Evolutionary conservation across 1,140 invertebrate genomes (phyloP), one percentile per base, ranked within the genome.

Genomic region (Drosophila carrolli): DNA sequence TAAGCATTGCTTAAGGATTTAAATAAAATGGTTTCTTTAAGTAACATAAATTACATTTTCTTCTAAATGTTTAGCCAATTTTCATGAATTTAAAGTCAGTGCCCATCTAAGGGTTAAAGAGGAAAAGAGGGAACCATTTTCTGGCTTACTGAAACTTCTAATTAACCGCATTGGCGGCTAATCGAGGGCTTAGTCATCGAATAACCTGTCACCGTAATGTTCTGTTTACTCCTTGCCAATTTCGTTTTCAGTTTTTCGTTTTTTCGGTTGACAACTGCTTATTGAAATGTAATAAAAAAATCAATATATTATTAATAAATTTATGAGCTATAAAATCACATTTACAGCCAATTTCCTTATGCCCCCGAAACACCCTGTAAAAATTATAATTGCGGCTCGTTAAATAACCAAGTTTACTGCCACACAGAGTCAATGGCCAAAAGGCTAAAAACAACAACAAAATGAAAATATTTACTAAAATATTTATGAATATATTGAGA

Each of bases 391-490:
- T 60, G 56, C 56, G 58, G 13, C 40, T 60, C 61, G 19, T 65
- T 68, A 68, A 68, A 65, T 37, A 65, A 29, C 60, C 14, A 62
- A 65, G 32, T 68, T 68, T 68, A 68, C 47, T 40, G 65, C 65
- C 47, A 10, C 14, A 13, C 60, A 65, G 47, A 65, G 65, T 68
- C 65, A 68, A 65, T 65, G 65, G 65, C 59, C 65, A 68, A 68
- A 48, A 68, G 65, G 65, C 60, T 35, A 63, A 68, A 29, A 65
- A 44, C 16, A 65, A 61, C 16, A 58, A 46, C 23, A 29, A 67
- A 43, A 51, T n/a, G 19, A 27, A 68, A 68, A 68, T 68, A 68
- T 68, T 68, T 68, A 68, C 65, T 68, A 65, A 68, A 68, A 68
- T n/a, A 44, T 37, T 63, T 51, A 57, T 3, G 44, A 66, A 62